A percentile compares a stretch with the other conserved stretches of the same genome.
Evolutionary conservation across 2,113 vertebrate genomes (phyloP).

Genomic region (Gorsachius goisagi): DNA sequence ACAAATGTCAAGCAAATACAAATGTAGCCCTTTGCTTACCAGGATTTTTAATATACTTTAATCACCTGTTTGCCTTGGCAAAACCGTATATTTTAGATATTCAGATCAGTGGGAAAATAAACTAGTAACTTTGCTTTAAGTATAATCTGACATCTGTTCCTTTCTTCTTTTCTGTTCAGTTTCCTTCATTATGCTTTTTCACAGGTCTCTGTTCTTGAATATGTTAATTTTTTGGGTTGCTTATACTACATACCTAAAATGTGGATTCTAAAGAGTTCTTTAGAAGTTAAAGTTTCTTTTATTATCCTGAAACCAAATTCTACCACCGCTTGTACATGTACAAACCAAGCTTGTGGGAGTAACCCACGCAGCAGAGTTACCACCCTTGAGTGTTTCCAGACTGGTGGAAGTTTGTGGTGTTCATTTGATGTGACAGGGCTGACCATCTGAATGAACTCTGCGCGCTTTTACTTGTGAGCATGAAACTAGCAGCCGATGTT

Average conservation of each 20-base stretch:
- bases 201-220: conserved; percentile 37
- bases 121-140: conserved; percentile 29
- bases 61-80: conserved; percentile 70
- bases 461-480: not conserved
- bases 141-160: conserved; percentile 53
- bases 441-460: not conserved
- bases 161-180: conserved; percentile 29
- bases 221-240: conserved; percentile 21
- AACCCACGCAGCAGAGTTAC: not conserved
- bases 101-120: conserved; percentile 58
- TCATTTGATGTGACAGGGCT: not conserved
- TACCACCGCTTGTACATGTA: not conserved
- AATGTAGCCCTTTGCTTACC: not conserved
- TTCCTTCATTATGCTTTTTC: conserved; percentile 32
- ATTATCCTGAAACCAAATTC: not conserved
- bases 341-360: not conserved
- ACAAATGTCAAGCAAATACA: not conserved
- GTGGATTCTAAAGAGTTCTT: not conserved
- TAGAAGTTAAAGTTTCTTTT: not conserved
- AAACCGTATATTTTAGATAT: conserved; percentile 43
- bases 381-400: not conserved
- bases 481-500: not conserved
- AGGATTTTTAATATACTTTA: conserved; percentile 51
- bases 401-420: not conserved
- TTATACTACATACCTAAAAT: not conserved